Evolutionary conservation across 1,140 invertebrate genomes (phyloP), one percentile per base, ranked within the genome.

Genomic region (Megalonaias nervosa): DNA sequence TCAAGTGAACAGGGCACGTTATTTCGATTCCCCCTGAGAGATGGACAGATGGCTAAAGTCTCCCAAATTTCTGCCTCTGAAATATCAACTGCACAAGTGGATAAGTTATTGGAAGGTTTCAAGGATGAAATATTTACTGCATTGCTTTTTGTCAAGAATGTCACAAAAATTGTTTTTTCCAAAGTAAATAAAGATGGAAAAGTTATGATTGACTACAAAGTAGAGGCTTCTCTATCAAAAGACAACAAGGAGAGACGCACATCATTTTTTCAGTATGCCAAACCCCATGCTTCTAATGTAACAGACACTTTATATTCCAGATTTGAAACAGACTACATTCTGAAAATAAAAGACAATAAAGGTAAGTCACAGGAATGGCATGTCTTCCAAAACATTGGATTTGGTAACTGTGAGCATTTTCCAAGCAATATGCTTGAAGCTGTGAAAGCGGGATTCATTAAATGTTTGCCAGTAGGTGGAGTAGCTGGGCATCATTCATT

Each of bases 81-180:
- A 48, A 48, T 48, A 6, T 48, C 66, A 2, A 19, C 60, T 48
- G 58, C 69, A 4, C 59, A 67, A 38, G 57, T 88, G 26, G 55
- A 77, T 65, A 21, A 75, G 0, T 55, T 89, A 12, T 70, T 88
- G 19, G 48, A 77, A 1, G 65, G 78, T 17, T 88, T 89, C 73
- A 76, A 82, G 55, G 17, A 75, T n/a, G 83, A 88, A 67, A 81
- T 86, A 57, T 77, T 80, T 67, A 78, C 82, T n/a, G 81, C 74
- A 60, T 64, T 89, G 23, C 67, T 89, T 16, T 89, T 89, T 75
- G 55, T 89, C 17, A 84, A 84, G 23, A 85, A 84, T 69, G 26
- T 89, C 14, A 78, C 67, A 31, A 74, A 72, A 26, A 84, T 89
- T 11, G 82, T 74, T 21, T 56, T 89, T 21, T 79, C 75, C 26